Evolutionary conservation across 2,113 vertebrate species (phyloP), one percentile per base, ranked within the genome.

Genomic region (Conger conger): DNA sequence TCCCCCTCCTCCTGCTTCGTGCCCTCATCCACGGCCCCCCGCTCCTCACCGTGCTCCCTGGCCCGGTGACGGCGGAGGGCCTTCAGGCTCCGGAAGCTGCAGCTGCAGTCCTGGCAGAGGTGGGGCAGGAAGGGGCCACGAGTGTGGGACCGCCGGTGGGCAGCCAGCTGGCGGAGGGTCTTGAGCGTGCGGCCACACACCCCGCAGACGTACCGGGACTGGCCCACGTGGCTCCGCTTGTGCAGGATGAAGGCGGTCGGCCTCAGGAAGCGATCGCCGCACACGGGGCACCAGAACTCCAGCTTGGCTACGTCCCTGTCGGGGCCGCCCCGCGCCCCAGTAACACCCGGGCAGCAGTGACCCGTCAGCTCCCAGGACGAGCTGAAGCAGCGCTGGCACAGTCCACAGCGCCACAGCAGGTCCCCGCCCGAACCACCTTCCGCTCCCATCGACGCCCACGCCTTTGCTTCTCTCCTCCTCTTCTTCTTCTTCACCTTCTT

Each of bases 221-320:
- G 87, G 18, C 84, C 84, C 27, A 87, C 60, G 57, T 94, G 85
- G 38, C 82, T 85, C 6, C 42, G 40, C 63, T 78, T 23, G 18
- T 90, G 86, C 86, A 87, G 76, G 68, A 87, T 87, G 83, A 87
- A 87, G 73, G 86, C 86, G 23, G 86, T 87, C 45, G 83, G 86
- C 27, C 83, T 33, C 79, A 84, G 63, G 80, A 87, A 87, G 45
- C 80, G 86, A 37, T 87, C 86, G 11, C 86, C 86, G 38, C 86
- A 87, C 83, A 87, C 86, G 0, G 86, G 86, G 50, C 86, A 87
- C 20, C 81, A 18, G 38, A 83, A 86, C 40, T 83, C 81, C 54
- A 83, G 38, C 45, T 73, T 80, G 36, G 83, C 45, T 1, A 20
- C 36, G 36, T 35, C 83, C 17, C 36, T 11, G 27, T 45, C 54